Conservation (phyloP, 2,888 invertebrate genomes). For the Temnothorax rugatulus region DNA sequence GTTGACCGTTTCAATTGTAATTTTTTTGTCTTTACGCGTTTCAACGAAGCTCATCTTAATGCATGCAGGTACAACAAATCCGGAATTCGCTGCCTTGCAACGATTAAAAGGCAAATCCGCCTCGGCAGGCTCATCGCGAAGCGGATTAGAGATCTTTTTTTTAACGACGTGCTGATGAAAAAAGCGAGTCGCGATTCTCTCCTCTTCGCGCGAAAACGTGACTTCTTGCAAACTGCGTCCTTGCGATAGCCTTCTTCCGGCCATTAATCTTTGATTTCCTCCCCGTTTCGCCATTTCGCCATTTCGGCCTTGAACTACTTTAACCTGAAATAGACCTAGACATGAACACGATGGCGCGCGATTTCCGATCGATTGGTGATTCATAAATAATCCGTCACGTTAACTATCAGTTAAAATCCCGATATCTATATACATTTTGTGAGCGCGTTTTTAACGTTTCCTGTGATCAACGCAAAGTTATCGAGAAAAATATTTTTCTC, state of each 20-base stretch:
- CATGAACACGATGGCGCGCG: neutral
- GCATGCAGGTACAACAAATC: neutral
- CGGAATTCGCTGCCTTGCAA: neutral
- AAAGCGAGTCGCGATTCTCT: neutral
- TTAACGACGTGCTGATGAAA: neutral
- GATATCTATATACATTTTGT: neutral
- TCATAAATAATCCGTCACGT: constrained; percentile 11
- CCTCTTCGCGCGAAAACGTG: constrained; percentile 25
- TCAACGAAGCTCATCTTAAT: neutral
- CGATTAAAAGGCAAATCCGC: neutral
- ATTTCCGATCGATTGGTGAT: neutral
- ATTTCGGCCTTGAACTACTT: constrained; percentile 49
- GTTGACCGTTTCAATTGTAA: neutral
- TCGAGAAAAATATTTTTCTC: neutral
- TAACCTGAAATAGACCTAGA: constrained; percentile 3
- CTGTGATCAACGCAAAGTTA: neutral
- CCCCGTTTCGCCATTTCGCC: constrained; percentile 1
- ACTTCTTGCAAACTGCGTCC: constrained; percentile 31
- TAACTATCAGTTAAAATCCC: neutral
- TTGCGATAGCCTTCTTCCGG: neutral
- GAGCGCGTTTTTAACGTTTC: neutral
- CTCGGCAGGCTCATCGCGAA: neutral
- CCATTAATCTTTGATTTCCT: constrained; percentile 52
- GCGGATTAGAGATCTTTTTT: neutral
- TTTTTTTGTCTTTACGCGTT: neutral